These are phyloP conservation scores for Pelosia muscerda DNA, from an alignment of 2,888 invertebrate genomes.

Conservation along the genomic window DNA sequence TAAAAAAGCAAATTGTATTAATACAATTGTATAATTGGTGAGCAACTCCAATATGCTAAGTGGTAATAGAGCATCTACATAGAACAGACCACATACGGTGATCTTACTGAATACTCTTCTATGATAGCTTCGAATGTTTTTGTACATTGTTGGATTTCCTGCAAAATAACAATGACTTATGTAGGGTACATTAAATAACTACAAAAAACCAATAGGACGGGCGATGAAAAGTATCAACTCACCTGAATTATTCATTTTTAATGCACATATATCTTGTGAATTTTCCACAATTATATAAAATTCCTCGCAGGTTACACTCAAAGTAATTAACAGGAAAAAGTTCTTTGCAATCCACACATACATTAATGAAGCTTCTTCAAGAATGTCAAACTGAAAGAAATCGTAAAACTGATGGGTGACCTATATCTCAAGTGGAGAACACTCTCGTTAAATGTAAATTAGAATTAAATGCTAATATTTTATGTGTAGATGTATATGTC, in stretches of 20 bases:
- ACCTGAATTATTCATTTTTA: background rate
- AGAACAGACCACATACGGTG: constrained; percentile 35
- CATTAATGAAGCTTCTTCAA: background rate
- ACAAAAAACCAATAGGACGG: no score
- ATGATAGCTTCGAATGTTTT: constrained; percentile 36
- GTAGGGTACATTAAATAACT: no score
- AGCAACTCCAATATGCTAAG: constrained; percentile 21
- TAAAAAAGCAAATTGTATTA: constrained; percentile 8
- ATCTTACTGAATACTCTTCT: constrained; percentile 28
- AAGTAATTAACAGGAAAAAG: background rate
- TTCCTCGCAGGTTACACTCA: constrained; percentile 8
- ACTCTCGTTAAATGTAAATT: no score
- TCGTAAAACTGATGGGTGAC: no score
- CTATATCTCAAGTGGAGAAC: no score
- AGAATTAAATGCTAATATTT: no score
- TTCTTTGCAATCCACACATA: background rate
- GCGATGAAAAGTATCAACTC: no score
- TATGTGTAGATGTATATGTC: no score
- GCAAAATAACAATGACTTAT: constrained; percentile 14
- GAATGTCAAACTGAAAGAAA: background rate
- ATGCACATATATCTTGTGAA: constrained; percentile 9
- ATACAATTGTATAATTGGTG: constrained; percentile 3
- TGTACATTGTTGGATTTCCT: constrained; percentile 31
- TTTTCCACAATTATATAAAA: constrained; percentile 23
- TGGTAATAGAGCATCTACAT: constrained; percentile 30